phyloP scores from a whole-genome alignment of 2,113 vertebrate genomes.

The Bos indicus region DNA sequence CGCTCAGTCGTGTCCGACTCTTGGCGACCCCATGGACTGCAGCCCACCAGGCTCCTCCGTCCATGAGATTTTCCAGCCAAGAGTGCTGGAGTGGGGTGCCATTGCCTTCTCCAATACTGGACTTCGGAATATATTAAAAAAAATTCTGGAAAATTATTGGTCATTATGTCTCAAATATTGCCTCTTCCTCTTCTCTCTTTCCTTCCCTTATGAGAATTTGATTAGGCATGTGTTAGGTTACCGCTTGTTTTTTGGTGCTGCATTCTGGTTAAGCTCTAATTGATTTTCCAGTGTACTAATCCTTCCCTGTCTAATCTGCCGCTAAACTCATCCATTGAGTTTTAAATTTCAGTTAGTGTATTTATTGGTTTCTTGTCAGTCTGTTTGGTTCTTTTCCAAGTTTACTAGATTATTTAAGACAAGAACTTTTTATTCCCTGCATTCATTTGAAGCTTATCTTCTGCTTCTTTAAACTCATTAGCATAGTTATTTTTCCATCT shows the following conservation, averaged over 20 bases:
- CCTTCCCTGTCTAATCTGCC: background rate
- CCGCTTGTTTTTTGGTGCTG: background rate
- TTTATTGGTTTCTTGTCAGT: slow-evolving; percentile 6
- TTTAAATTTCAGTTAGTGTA: slow-evolving; percentile 4
- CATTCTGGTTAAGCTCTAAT: background rate
- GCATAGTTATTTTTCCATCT: background rate
- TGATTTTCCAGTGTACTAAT: slow-evolving; percentile 4
- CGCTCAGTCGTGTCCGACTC: too few relatives aligned
- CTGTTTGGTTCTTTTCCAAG: background rate
- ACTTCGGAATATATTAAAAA: background rate
- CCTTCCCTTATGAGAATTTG: background rate
- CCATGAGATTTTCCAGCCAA: too few relatives aligned
- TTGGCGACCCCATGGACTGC: too few relatives aligned
- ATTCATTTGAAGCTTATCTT: background rate
- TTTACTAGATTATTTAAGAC: background rate
- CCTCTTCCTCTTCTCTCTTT: background rate
- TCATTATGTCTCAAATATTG: background rate
- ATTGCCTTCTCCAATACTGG: background rate
- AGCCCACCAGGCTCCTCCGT: too few relatives aligned
- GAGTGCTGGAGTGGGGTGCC: too few relatives aligned
- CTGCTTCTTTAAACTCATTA: background rate
- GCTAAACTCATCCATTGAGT: background rate
- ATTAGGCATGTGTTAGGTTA: background rate
- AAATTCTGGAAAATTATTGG: background rate
- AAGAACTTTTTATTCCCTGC: background rate